These are phyloP conservation scores for Ctenomys sociabilis DNA, from an alignment of 2,113 vertebrate species.

Conservation along the genomic window DNA sequence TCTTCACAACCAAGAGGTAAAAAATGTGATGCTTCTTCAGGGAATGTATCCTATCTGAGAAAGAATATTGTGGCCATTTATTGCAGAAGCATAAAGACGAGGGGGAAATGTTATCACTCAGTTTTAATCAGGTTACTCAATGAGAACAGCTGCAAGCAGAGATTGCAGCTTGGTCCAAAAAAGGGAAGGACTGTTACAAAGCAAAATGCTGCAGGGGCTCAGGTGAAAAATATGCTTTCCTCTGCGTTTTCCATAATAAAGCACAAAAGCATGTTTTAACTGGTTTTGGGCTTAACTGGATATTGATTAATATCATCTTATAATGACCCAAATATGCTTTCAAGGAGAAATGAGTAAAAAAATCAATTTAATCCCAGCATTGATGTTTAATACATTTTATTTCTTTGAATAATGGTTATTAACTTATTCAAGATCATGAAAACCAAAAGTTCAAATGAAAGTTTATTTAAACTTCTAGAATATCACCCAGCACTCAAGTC, in stretches of 20 bases:
- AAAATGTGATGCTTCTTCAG: constrained; percentile 63
- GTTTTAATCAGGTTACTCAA: constrained; percentile 80
- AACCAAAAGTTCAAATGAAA: constrained; percentile 53
- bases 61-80: constrained; percentile 70
- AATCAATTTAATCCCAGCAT: constrained; percentile 42
- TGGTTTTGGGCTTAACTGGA: neutral
- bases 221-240: constrained; percentile 50
- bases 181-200: constrained; percentile 38
- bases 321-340: constrained; percentile 55
- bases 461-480: constrained; percentile 58
- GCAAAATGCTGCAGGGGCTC: constrained; percentile 36
- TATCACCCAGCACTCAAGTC: neutral
- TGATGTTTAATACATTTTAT: neutral
- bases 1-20: constrained; percentile 59
- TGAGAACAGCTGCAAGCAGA: constrained; percentile 72
- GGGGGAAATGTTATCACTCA: constrained; percentile 60
- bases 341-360: constrained; percentile 66
- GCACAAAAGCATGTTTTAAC: constrained; percentile 58
- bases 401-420: neutral
- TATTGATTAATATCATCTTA: constrained; percentile 60
- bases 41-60: constrained; percentile 71
- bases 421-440: constrained; percentile 65
- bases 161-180: constrained; percentile 71
- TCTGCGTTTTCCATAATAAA: constrained; percentile 53
- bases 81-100: constrained; percentile 52